These are phyloP conservation scores for Drosophila meridiana DNA, from an alignment of 2,888 invertebrate species.

Conservation along the genomic window DNA sequence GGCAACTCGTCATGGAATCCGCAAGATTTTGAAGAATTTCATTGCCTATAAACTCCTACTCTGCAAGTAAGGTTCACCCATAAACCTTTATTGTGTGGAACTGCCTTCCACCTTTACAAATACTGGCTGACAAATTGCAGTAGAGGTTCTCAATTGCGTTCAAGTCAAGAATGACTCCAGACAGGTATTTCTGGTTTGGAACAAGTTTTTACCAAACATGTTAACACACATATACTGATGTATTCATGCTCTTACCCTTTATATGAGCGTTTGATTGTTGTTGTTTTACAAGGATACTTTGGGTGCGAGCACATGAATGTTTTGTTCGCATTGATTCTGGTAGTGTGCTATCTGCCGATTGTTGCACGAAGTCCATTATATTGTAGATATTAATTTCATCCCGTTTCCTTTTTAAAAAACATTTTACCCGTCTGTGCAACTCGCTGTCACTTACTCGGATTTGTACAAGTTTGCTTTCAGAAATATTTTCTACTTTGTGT, in stretches of 20 bases:
- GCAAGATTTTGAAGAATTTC: no score
- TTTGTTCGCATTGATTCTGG: background rate
- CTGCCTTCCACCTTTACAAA: no score
- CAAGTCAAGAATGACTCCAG: no score
- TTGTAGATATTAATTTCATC: slow-evolving; percentile 91
- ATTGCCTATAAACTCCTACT: no score
- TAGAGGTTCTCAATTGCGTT: no score
- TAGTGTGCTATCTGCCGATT: background rate
- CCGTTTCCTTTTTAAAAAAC: slow-evolving; percentile 91
- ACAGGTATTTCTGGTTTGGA: no score
- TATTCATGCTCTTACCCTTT: slow-evolving; percentile 87
- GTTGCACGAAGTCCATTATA: slow-evolving; percentile 88
- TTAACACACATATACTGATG: no score
- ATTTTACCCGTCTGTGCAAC: slow-evolving; percentile 89
- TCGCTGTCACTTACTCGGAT: slow-evolving; percentile 89
- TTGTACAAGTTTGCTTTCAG: slow-evolving; percentile 86
- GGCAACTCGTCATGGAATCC: no score
- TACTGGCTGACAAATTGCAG: no score
- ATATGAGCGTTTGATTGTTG: slow-evolving; percentile 92
- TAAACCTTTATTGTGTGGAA: no score
- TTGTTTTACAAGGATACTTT: slow-evolving; percentile 89
- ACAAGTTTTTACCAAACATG: no score
- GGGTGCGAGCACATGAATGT: slow-evolving; percentile 90
- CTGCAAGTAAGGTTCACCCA: no score
- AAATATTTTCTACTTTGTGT: slow-evolving; percentile 29